Percentiles rank a stretch among this genome's conserved stretches.
These are phyloP conservation scores for Drosophila tani DNA, from an alignment of 1,140 invertebrate genomes.

Conservation along the genomic window DNA sequence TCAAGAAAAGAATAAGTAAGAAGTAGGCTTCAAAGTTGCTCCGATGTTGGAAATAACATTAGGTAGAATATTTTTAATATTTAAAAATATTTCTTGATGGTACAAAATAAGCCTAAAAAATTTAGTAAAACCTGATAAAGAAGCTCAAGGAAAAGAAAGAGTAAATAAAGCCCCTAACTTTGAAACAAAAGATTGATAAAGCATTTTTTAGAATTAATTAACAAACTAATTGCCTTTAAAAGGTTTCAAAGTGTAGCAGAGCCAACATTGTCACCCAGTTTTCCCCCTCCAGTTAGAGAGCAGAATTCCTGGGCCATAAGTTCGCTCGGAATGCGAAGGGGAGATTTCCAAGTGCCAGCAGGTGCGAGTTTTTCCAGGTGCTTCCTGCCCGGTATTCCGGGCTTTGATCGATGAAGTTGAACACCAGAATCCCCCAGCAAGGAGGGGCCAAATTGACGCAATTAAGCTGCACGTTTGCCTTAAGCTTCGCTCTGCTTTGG, in stretches of 20 bases:
- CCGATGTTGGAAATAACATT: background rate
- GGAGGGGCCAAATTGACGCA: conserved; percentile 17
- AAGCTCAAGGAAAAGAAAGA: background rate
- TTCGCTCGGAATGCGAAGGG: conserved; percentile 12
- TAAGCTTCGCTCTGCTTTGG: conserved; percentile 39
- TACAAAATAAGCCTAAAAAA: background rate
- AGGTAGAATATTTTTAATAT: background rate
- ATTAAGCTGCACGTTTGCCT: conserved; percentile 35
- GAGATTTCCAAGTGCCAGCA: conserved; percentile 26
- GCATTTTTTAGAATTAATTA: background rate
- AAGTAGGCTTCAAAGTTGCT: background rate
- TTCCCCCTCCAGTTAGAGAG: background rate
- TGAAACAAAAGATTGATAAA: too few relatives aligned
- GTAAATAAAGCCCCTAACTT: background rate
- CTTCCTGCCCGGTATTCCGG: conserved; percentile 46
- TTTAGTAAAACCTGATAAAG: rapidly evolving
- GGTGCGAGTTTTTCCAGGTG: conserved; percentile 58
- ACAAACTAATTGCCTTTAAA: background rate
- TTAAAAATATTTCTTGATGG: background rate
- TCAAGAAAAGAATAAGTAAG: too few relatives aligned
- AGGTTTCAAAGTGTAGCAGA: conserved; percentile 5
- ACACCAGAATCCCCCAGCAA: background rate
- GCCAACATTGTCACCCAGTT: conserved; percentile 2
- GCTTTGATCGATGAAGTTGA: conserved; percentile 77
- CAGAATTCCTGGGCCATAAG: conserved; percentile 15